Base-by-base conservation (phyloP, 35 echinoderm and acorn worm species). In the Apostichopus japonicus region DNA sequence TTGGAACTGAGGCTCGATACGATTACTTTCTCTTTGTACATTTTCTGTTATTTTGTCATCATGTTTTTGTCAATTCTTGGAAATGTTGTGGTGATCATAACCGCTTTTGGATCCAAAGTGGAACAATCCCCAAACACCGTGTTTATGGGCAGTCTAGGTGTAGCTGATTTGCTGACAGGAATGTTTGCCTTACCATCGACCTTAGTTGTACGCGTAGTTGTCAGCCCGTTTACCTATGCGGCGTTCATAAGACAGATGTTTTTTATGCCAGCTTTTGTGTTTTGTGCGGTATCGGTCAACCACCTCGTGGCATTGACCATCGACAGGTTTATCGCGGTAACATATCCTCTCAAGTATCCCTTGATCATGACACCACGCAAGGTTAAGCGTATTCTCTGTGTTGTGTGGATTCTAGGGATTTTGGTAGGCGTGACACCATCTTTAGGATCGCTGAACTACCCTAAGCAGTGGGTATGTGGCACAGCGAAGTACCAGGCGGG, bases 401-500 rank as follows among this genome's bases (percentile, higher is more conserved):
- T 55, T 56, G 19, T 56, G 1, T 87, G 84, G 84, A 61, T 57
- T 15, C 16, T 81, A 21, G 84, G 84, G 56, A 57, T 87, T 13
- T 15, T 81, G 11, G 5, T 81, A 16, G 79, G 79, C 54, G 51
- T 81, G 27, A 81, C 54, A 5, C 79, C 79, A 14, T 17, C 44
- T 8, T 54, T 81, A 6, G 79, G 79, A 0, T 33, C 27, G 5
- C 53, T 81, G 10, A 33, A 53, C 27, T 54, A 56, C 56, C 84
- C 84, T 24, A 13, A 57, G 17, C 84, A 87, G 25, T 87, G 84
- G 84, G 84, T 87, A 13, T 87, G 84, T 21, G 84, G 84, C 22
- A 63, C 84, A 56, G 62, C 44, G 13, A 87, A 87, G 19, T 87
- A 87, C 23, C 11, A 59, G 15, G 53, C 84, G n/a, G 56, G 56